Conservation (phyloP, 2,113 vertebrate genomes). For the Beaufortia kweichowensis region DNA sequence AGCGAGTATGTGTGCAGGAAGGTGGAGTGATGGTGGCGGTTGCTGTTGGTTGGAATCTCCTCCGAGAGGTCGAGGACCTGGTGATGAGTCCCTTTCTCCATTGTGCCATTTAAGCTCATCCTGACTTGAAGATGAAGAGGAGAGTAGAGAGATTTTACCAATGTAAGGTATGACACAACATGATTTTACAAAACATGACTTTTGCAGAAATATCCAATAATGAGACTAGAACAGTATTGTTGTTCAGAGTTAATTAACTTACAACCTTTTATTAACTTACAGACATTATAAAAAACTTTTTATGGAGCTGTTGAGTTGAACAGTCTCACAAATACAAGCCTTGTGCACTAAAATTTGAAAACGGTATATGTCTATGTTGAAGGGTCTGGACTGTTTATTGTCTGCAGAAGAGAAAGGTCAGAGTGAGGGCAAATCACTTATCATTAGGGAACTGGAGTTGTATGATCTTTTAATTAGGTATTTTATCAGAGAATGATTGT, state of each 20-base stretch:
- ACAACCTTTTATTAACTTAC: too few species aligned
- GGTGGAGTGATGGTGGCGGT: constrained; percentile 44
- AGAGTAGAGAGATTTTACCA: neutral
- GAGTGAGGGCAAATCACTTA: constrained; percentile 44
- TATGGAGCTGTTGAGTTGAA: too few species aligned
- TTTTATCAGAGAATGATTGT: constrained; percentile 49
- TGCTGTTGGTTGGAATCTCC: constrained; percentile 66
- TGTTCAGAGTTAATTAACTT: too few species aligned
- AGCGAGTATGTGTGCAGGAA: constrained; percentile 67
- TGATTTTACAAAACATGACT: too few species aligned
- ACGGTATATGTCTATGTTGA: neutral
- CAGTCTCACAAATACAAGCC: too few species aligned
- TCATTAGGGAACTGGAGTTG: constrained; percentile 52
- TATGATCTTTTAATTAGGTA: constrained; percentile 46
- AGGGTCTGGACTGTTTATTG: neutral
- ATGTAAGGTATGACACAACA: neutral
- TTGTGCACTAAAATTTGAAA: neutral
- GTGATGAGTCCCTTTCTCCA: constrained; percentile 72
- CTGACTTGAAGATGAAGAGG: constrained; percentile 54
- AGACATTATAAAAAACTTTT: too few species aligned
- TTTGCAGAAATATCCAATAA: too few species aligned
- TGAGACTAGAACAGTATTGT: too few species aligned
- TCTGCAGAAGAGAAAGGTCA: constrained; percentile 49
- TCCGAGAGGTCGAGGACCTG: constrained; percentile 72
- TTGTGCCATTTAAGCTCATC: constrained; percentile 66